phyloP scores from a whole-genome alignment of 2,113 vertebrate species.

The Psittacula cyanocephala region DNA sequence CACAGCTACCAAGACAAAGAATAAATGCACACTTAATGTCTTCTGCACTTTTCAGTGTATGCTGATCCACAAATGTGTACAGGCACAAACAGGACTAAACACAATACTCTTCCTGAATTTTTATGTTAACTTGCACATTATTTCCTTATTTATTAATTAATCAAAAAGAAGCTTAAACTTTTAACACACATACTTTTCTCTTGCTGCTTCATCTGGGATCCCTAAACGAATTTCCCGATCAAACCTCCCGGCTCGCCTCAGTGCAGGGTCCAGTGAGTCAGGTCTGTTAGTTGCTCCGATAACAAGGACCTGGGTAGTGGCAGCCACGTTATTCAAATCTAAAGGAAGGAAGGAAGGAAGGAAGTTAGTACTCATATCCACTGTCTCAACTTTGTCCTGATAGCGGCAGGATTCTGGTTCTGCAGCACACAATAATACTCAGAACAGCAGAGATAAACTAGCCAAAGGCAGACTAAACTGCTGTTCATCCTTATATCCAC shows the following conservation, averaged over 20 bases:
- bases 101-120: background rate
- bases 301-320: slow-evolving; percentile 85
- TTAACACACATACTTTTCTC: slow-evolving; percentile 78
- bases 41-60: background rate
- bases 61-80: background rate
- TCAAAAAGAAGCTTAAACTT: background rate
- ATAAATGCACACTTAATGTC: background rate
- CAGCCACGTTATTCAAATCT: slow-evolving; percentile 85
- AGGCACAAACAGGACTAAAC: background rate
- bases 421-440: background rate
- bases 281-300: slow-evolving; percentile 96
- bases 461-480: background rate
- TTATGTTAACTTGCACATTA: background rate
- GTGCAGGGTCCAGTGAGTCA: slow-evolving; percentile 91
- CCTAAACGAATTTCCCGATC: slow-evolving; percentile 94
- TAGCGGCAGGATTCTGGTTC: background rate
- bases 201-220: slow-evolving; percentile 90
- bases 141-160: background rate
- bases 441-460: background rate
- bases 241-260: slow-evolving; percentile 93
- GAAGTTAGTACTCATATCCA: background rate
- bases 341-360: background rate
- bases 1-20: background rate
- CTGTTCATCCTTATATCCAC: background rate
- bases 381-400: background rate